phyloP scores from a whole-genome alignment of 2,113 vertebrate species.

The Puffinus mauretanicus region DNA sequence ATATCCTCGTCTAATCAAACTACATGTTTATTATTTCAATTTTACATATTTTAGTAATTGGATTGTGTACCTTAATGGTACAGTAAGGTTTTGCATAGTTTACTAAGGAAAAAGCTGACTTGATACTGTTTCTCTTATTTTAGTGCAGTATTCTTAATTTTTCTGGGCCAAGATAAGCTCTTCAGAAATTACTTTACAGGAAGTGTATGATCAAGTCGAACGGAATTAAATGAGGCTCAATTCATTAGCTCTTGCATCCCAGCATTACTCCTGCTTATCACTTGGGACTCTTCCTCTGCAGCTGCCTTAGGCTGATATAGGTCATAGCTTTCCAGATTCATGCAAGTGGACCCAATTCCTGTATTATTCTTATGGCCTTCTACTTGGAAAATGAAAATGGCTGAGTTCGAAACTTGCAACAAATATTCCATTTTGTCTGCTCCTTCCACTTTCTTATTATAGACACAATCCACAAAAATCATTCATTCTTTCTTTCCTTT shows the following conservation, averaged over 20 bases:
- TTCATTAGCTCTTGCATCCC: background rate
- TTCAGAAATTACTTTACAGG: constrained; percentile 9
- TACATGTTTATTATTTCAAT: constrained; percentile 59
- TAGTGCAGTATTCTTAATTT: constrained; percentile 36
- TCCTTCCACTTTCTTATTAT: background rate
- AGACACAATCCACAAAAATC: background rate
- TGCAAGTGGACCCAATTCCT: background rate
- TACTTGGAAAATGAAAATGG: background rate
- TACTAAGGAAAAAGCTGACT: constrained; percentile 49
- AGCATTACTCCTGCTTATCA: background rate
- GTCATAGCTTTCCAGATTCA: background rate
- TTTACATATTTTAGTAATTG: constrained; percentile 63
- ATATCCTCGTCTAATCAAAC: constrained; percentile 56
- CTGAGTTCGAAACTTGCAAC: background rate
- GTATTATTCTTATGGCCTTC: background rate
- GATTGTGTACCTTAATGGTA: constrained; percentile 51
- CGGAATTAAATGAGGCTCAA: constrained; percentile 1
- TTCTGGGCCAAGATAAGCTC: background rate
- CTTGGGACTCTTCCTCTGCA: background rate
- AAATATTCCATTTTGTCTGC: background rate
- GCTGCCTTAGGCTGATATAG: background rate
- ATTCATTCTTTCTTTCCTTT: background rate
- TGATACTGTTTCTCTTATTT: constrained; percentile 28
- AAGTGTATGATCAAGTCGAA: background rate
- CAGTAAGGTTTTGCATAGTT: constrained; percentile 25